Conservation (phyloP, 2,797 vertebrate species). For the Notamacropus eugenii region DNA sequence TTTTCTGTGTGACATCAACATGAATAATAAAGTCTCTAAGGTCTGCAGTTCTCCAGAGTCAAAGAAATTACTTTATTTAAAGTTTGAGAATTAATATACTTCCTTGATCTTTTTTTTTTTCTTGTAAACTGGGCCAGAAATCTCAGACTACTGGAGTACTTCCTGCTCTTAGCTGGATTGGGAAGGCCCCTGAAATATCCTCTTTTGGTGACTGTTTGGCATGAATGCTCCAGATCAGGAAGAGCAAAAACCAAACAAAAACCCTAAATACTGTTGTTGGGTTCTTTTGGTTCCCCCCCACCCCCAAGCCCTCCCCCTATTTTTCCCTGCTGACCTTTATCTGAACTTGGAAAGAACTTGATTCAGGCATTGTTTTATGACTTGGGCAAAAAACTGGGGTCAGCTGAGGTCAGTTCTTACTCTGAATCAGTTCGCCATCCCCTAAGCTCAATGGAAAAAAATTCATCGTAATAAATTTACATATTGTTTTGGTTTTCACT, state of each 20-base stretch:
- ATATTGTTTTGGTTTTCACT: conserved; percentile 48
- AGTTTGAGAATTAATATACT: neutral
- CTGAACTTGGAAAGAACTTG: conserved; percentile 63
- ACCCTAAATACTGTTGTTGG: conserved; percentile 32
- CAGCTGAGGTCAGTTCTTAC: conserved; percentile 68
- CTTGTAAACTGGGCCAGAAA: neutral
- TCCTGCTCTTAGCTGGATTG: neutral
- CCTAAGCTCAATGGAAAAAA: conserved; percentile 51
- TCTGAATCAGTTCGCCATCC: conserved; percentile 53
- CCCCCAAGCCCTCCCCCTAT: neutral
- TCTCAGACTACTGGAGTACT: neutral
- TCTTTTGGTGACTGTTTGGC: conserved; percentile 52
- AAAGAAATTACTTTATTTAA: neutral
- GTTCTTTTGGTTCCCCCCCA: neutral
- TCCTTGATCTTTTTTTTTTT: conserved; percentile 3
- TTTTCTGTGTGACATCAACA: neutral
- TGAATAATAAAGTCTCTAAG: neutral
- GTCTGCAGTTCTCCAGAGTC: neutral
- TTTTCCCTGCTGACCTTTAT: conserved; percentile 57
- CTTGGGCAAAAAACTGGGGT: conserved; percentile 62
- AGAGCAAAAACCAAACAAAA: conserved; percentile 17
- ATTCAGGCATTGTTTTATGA: conserved; percentile 71
- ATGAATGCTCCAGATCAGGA: conserved; percentile 40
- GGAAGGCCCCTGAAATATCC: conserved; percentile 17
- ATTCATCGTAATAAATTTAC: conserved; percentile 64